Conservation (phyloP, 2,888 invertebrate genomes). For the Acronicta leporina region DNA sequence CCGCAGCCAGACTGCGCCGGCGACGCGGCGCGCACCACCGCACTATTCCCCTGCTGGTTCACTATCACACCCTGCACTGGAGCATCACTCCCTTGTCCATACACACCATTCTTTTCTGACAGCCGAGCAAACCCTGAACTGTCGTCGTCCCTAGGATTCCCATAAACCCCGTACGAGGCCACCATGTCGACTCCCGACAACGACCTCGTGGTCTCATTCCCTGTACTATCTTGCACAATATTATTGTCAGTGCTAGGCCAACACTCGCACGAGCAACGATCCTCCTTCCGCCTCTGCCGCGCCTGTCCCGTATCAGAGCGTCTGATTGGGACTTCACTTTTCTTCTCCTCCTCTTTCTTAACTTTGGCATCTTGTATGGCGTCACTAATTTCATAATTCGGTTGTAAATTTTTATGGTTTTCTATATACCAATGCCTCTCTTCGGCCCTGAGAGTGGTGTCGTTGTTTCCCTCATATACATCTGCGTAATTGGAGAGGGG, state of each 20-base stretch:
- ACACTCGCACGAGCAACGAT: slow-evolving; percentile 87
- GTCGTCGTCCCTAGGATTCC: slow-evolving; percentile 85
- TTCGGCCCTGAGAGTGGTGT: slow-evolving; percentile 86
- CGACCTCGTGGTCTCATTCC: slow-evolving; percentile 81
- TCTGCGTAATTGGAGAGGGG: slow-evolving; percentile 86
- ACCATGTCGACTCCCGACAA: slow-evolving; percentile 87
- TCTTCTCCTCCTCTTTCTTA: slow-evolving; percentile 86
- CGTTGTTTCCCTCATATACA: slow-evolving; percentile 87
- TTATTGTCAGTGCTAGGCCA: slow-evolving; percentile 86
- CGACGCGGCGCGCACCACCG: slow-evolving; percentile 77
- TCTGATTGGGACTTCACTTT: slow-evolving; percentile 76
- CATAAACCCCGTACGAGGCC: slow-evolving; percentile 87
- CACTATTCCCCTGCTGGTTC: slow-evolving; percentile 87
- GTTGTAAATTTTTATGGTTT: slow-evolving; percentile 84
- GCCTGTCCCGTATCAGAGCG: slow-evolving; percentile 78
- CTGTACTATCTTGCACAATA: slow-evolving; percentile 75
- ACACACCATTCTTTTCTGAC: slow-evolving; percentile 79
- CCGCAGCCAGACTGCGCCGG: slow-evolving; percentile 70
- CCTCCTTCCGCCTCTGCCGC: slow-evolving; percentile 83
- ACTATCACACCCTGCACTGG: slow-evolving; percentile 87
- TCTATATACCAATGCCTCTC: slow-evolving; percentile 88
- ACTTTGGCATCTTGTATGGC: slow-evolving; percentile 83
- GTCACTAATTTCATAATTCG: slow-evolving; percentile 78
- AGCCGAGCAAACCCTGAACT: slow-evolving; percentile 84
- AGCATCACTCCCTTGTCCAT: slow-evolving; percentile 82